A percentile compares a stretch with the other conserved stretches of the same genome.
phyloP scores from a whole-genome alignment of 2,888 invertebrate species.

The Diabrotica balteata region DNA sequence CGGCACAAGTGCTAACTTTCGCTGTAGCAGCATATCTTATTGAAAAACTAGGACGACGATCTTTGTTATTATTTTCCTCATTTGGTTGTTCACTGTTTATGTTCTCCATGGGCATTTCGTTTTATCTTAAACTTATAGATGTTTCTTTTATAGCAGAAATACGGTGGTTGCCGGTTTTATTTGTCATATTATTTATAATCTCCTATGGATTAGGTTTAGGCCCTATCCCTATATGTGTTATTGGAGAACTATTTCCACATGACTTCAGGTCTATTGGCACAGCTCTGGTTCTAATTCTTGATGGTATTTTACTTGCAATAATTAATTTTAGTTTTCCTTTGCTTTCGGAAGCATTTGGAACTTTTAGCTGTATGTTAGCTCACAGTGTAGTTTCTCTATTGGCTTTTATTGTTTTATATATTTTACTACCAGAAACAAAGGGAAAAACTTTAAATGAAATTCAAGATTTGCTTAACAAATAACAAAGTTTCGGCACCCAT shows the following conservation, averaged over 20 bases:
- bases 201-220: constrained; percentile 75
- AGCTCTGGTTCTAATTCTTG: constrained; percentile 25
- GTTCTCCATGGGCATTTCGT: constrained; percentile 66
- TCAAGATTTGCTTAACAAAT: constrained; percentile 13
- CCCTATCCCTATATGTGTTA: constrained; percentile 79
- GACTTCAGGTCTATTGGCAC: constrained; percentile 74
- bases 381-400: constrained; percentile 27
- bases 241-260: constrained; percentile 81
- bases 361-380: constrained; percentile 32
- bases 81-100: constrained; percentile 69
- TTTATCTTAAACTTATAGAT: constrained; percentile 63
- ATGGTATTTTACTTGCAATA: constrained; percentile 27
- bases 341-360: constrained; percentile 26
- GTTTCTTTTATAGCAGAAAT: constrained; percentile 53
- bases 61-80: constrained; percentile 73
- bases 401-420: constrained; percentile 29
- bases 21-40: constrained; percentile 75
- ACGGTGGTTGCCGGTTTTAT: constrained; percentile 73
- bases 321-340: constrained; percentile 38
- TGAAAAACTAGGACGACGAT: constrained; percentile 75
- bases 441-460: constrained; percentile 39
- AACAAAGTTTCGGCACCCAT: no score
- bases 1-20: constrained; percentile 75
- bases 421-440: constrained; percentile 40
- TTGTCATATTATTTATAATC: constrained; percentile 73